Conservation (phyloP, 2,113 vertebrate genomes). For the Corythoichthys intestinalis region DNA sequence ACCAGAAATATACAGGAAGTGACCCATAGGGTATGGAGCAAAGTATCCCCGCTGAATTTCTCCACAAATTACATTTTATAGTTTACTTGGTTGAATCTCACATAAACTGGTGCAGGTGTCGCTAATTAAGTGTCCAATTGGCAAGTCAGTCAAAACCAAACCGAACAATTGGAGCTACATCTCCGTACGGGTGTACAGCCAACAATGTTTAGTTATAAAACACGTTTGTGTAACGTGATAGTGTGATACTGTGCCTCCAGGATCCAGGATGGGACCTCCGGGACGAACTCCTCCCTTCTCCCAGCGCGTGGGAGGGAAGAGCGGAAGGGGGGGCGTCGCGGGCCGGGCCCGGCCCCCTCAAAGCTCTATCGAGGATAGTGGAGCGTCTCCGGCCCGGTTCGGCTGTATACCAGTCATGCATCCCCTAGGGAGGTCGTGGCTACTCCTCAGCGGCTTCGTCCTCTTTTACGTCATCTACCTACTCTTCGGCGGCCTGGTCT, state of each 20-base stretch:
- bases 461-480: constrained; percentile 77
- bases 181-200: neutral
- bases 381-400: neutral
- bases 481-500: constrained; percentile 78
- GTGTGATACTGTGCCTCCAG: neutral
- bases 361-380: neutral
- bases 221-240: neutral
- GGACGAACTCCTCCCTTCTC: neutral
- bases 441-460: constrained; percentile 59
- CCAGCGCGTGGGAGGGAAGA: constrained; percentile 42
- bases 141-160: neutral
- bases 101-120: neutral
- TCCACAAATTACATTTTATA: too few species aligned
- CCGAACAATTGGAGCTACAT: neutral
- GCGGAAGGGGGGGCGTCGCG: constrained; percentile 34
- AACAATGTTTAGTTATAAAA: neutral
- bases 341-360: constrained; percentile 32
- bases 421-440: constrained; percentile 54
- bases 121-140: neutral
- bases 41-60: too few species aligned
- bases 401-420: constrained; percentile 43
- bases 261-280: constrained; percentile 18
- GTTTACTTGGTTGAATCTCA: neutral
- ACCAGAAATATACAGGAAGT: too few species aligned
- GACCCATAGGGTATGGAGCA: too few species aligned